Percentiles rank a stretch among this genome's conserved stretches.
Evolutionary conservation across 2,797 vertebrate species (phyloP).

Genomic region (Esox lucius): DNA sequence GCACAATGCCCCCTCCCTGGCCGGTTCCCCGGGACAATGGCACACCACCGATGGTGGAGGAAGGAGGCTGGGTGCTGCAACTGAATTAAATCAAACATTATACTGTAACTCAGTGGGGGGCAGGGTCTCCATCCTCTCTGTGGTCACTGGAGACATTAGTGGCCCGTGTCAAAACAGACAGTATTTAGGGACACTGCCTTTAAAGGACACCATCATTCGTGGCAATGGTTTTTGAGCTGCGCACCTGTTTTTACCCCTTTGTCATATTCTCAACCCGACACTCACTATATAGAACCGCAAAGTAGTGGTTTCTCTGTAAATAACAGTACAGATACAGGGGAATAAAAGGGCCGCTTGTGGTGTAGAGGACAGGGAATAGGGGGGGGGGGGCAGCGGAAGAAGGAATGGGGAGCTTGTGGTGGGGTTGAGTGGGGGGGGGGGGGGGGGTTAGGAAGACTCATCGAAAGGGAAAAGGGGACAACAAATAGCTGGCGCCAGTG

Average conservation of each 20-base stretch:
- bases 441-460: background rate
- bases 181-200: background rate
- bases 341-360: background rate
- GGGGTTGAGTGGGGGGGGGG: background rate
- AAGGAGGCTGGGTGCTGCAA: background rate
- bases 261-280: background rate
- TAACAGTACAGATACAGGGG: background rate
- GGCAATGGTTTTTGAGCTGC: background rate
- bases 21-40: background rate
- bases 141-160: background rate
- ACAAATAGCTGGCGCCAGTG: constrained; percentile 70
- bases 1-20: constrained; percentile 9
- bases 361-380: background rate
- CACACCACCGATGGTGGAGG: too few species aligned
- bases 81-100: background rate
- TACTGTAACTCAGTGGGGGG: background rate
- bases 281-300: background rate
- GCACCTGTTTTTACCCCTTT: background rate
- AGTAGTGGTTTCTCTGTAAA: background rate
- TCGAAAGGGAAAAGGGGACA: constrained; percentile 30
- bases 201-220: background rate
- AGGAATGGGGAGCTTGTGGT: background rate
- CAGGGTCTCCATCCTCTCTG: background rate
- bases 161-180: background rate
- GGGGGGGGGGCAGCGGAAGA: background rate